Evolutionary conservation across 2,113 vertebrate species (phyloP), one percentile per base, ranked within the genome.

Genomic region (Sinosuthora webbiana): DNA sequence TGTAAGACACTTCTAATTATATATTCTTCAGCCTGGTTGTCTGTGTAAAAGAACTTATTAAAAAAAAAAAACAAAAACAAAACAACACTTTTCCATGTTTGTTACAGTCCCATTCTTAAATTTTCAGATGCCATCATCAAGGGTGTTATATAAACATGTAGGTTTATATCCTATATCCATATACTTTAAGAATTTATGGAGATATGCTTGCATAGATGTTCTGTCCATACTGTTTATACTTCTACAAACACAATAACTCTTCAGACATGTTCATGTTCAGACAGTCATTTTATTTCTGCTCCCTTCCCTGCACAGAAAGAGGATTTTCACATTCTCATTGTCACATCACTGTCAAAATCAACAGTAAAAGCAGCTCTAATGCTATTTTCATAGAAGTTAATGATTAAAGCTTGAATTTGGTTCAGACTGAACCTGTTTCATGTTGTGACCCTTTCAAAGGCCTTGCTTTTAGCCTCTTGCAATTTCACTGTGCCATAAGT

Each of bases 181-280:
- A 15, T 1, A 18, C 2, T 13, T 55, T n/a, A 25, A 47, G 8
- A 21, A 7, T 71, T 67, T 39, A 22, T 27, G 13, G 27, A 74
- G 7, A 15, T 6, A 6, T 0, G 2, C 3, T 63, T 33, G 12
- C 9, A 57, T 30, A 42, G 6, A 9, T 39, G 24, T 3, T 50
- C 6, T 30, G 23, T 24, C 74, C 52, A 63, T 23, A 24, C 6
- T 30, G 41, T 39, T 75, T 63, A 55, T 62, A 27, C 10, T 55
- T 59, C 39, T 62, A 33, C 52, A 70, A 80, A 19, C 6, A 13
- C 17, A 73, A 6, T 11, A 44, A 49, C 1, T 31, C 23, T 31
- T 21, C 30, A 42, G 8, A 45, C 28, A 41, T 15, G 12, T 33
- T 79, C n/a, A 44, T 24, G 9, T 41, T 41, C 41, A 41, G 41